Conservation (phyloP, 2,888 invertebrate species). For the Ophion ellenae region DNA sequence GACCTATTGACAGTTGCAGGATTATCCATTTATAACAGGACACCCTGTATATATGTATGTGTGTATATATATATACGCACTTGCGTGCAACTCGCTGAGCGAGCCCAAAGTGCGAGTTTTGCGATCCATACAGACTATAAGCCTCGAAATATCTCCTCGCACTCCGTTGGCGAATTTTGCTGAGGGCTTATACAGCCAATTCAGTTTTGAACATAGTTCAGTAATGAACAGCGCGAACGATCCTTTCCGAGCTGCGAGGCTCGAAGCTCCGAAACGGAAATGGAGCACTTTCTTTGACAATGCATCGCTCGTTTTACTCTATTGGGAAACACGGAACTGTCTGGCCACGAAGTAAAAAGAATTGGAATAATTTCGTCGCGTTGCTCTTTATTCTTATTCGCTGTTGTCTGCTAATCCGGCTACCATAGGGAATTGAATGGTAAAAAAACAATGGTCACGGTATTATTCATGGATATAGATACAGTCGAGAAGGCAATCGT, state of each 20-base stretch:
- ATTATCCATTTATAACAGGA: background rate
- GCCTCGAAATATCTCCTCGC: background rate
- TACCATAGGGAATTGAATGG: slow-evolving; percentile 1
- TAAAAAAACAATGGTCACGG: background rate
- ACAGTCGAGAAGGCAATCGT: background rate
- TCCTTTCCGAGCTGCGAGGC: background rate
- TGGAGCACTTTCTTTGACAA: too few relatives aligned
- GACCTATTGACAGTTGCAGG: too few relatives aligned
- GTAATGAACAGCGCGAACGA: slow-evolving; percentile 9
- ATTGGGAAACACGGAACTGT: too few relatives aligned
- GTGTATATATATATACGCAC: too few relatives aligned
- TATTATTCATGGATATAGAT: background rate
- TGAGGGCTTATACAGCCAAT: slow-evolving; percentile 16
- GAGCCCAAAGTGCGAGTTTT: slow-evolving; percentile 35
- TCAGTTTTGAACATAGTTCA: slow-evolving; percentile 38
- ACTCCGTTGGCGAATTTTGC: slow-evolving; percentile 40
- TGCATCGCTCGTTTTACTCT: too few relatives aligned
- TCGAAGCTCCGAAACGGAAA: background rate
- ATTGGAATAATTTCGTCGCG: background rate
- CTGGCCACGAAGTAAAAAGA: too few relatives aligned
- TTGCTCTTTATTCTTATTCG: background rate
- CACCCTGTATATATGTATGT: too few relatives aligned
- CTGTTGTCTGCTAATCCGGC: background rate
- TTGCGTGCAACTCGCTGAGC: slow-evolving; percentile 53
- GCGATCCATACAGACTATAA: slow-evolving; percentile 1